Percentiles rank a stretch among this genome's conserved stretches.
Conservation (phyloP, 2,113 vertebrate species). For the Bolborhynchus lineola region DNA sequence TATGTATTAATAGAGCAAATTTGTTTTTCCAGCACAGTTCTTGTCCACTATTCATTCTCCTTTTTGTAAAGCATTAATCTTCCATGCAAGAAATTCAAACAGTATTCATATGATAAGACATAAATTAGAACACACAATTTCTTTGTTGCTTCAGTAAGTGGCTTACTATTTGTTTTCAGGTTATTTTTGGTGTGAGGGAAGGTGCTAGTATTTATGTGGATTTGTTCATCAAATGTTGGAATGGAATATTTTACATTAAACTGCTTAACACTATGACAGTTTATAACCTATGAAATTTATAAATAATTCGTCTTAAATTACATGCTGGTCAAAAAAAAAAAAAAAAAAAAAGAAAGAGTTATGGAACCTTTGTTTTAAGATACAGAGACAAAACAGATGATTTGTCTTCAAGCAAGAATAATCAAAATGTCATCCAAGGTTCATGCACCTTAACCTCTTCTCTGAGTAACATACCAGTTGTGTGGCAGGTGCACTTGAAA, state of each 20-base stretch:
- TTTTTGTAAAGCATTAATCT: not conserved
- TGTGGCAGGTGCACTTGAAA: constrained; percentile 20
- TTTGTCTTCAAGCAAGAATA: constrained; percentile 30
- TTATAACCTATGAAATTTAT: constrained; percentile 11
- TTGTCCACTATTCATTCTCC: not conserved
- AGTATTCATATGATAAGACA: not conserved
- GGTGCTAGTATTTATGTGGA: not conserved
- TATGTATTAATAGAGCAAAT: not conserved
- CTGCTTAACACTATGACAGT: not conserved
- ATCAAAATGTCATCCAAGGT: not conserved
- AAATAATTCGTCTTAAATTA: constrained; percentile 31
- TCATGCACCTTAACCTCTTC: constrained; percentile 10
- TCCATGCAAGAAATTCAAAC: not conserved
- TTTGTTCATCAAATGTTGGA: not conserved
- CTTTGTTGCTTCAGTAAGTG: not conserved
- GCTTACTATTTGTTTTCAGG: not conserved
- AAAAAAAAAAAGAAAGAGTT: not conserved
- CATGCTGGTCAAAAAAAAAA: not conserved
- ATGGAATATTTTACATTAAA: constrained; percentile 1
- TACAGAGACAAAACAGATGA: not conserved
- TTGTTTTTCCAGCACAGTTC: not conserved
- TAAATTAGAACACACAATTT: constrained; percentile 11
- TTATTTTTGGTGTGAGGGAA: not conserved
- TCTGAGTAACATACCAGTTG: not conserved
- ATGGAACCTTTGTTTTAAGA: not conserved